Percentiles rank a stretch among this genome's conserved stretches.
Conservation (phyloP, 2,797 vertebrate genomes). For the Anguilla marmorata region DNA sequence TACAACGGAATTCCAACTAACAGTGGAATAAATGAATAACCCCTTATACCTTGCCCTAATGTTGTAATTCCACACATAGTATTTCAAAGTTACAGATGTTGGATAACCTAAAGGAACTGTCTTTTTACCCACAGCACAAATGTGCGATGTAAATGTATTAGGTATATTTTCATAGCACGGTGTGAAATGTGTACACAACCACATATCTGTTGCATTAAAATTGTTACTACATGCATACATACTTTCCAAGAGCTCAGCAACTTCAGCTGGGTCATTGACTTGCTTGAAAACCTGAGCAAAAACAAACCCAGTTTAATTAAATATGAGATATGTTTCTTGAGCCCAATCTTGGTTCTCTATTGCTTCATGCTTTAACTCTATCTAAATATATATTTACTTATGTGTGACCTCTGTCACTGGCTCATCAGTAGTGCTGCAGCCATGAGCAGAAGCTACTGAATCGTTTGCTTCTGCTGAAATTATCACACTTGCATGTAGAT, state of each 20-base stretch:
- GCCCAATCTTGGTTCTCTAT: background rate
- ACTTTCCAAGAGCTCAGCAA: constrained; percentile 76
- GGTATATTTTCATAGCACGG: background rate
- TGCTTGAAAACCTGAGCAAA: constrained; percentile 71
- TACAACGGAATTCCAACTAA: background rate
- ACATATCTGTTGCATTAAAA: background rate
- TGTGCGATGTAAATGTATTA: background rate
- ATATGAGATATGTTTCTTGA: background rate
- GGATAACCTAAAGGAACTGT: background rate
- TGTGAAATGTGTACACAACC: background rate
- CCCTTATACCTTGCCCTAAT: background rate
- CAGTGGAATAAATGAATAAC: background rate
- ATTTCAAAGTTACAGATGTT: background rate
- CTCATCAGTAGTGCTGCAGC: background rate
- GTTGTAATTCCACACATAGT: background rate
- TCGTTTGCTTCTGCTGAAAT: background rate
- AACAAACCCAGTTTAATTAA: constrained; percentile 29
- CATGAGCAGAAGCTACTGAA: background rate
- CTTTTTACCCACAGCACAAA: background rate
- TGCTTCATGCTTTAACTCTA: background rate
- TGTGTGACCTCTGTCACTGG: background rate
- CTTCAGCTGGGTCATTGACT: constrained; percentile 71
- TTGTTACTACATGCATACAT: constrained; percentile 46
- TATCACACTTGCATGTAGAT: background rate
- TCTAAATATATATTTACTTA: background rate